Base-by-base conservation (phyloP, 2,797 vertebrate genomes). In the Urosaurus nigricauda region DNA sequence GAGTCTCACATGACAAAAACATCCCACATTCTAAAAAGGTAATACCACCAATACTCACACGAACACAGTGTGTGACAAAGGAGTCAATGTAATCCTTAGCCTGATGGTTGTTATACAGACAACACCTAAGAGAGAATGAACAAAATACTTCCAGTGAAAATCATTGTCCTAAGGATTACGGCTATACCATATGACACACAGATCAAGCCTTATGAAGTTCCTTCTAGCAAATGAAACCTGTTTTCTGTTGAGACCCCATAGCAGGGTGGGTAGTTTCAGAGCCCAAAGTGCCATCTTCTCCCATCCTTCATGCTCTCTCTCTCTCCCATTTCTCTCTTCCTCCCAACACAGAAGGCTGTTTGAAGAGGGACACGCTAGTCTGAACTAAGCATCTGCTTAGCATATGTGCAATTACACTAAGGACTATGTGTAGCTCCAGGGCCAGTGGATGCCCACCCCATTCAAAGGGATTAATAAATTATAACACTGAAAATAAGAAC, bases 41-140 rank as follows among this genome's bases (percentile, higher is more conserved):
- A 63, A n/a, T 14, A 13, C 5, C 43, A 86, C 63, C 74, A 65
- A 87, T 4, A 86, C 98, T 91, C 97, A 99, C 99, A 97, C 99
- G 97, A 91, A 98, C 98, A 90, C 98, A 99, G 91, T 99, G 99
- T 40, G 99, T 99, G 90, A 99, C 98, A 96, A 99, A 99, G 65
- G 99, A 99, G 96, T 99, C 99, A 75, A 99, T 99, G 96, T 99
- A 99, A 95, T 99, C 99, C 96, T 99, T 99, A 47, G 99, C 99
- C 94, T 99, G 99, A 95, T 99, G 98, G 95, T 98, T 99, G 95
- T 99, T 99, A 92, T 99, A 99, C 74, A 99, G 96, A 95, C 98
- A 99, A 95, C 99, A 99, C 92, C 99, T 99, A 92, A 51, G 94
- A 96, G n/a, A 85, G 89, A 95, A 95, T 2, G 91, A 0, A 35